Evolutionary conservation across 2,888 invertebrate species (phyloP), one percentile per base, ranked within the genome.

Genomic region (Hemaris fuciformis): DNA sequence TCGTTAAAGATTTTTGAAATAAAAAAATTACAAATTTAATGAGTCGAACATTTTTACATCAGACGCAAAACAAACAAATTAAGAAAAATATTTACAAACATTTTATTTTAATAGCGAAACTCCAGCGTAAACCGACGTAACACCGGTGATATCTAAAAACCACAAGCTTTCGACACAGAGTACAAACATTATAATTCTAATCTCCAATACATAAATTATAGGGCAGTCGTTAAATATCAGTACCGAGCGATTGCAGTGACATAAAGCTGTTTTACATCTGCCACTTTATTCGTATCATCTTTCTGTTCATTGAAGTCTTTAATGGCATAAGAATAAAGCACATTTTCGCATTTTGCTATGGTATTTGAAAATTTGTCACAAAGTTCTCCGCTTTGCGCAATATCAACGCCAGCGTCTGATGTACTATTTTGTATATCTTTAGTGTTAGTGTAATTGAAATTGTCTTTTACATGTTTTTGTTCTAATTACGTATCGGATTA

Each of bases 191-290:
- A 84, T 85, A 81, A 83, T 84, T 88, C 84, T 87, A 87, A 88
- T 87, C 84, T 86, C 74, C 79, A 80, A 83, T 81, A 84, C 84
- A 85, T 88, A 87, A 87, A 88, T 88, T 85, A 88, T 79, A 73
- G 76, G 72, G 73, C 76, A 80, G 83, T 83, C 85, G 86, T 89
- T 88, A 89, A 90, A 88, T 89, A 89, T 88, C 86, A 88, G 85
- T 84, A 84, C 77, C 77, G 79, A 81, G 83, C 82, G 80, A 84
- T 87, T 85, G 85, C 86, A 85, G 77, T 86, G 85, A 85, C 87
- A 87, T 79, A 85, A 84, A 85, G 83, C 81, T 83, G 82, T 76
- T 83, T 79, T 79, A 67, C 77, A 76, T 79, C 73, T 72, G 79
- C 83, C 73, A 80, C 57, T 42, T 76, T 80, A 81, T 72, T 59